Percentiles rank a stretch among this genome's conserved stretches.
These are phyloP conservation scores for Nomada fucata DNA, from an alignment of 2,888 invertebrate species.

Conservation along the genomic window DNA sequence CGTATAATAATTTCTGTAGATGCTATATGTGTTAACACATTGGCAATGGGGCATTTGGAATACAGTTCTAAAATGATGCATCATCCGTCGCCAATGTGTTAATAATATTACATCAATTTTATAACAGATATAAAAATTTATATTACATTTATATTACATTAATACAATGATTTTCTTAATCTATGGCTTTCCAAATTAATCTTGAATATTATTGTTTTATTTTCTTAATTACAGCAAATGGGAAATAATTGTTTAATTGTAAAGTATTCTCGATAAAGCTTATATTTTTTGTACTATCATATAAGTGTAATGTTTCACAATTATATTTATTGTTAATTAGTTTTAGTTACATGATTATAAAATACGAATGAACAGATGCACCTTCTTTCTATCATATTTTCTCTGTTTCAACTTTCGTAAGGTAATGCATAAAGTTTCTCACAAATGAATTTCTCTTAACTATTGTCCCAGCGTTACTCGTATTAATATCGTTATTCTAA, in stretches of 20 bases:
- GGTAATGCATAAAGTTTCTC: not conserved
- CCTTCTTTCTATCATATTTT: slow-evolving; percentile 3
- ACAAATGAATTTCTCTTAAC: slow-evolving; percentile 2
- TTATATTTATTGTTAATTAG: slow-evolving; percentile 30
- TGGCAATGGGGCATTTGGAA: no score
- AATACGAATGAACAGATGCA: slow-evolving; percentile 11
- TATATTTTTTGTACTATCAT: not conserved
- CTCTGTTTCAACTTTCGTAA: not conserved
- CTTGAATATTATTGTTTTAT: not conserved
- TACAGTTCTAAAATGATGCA: no score
- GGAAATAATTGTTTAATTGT: not conserved
- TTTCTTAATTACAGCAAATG: not conserved
- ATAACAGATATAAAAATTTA: no score
- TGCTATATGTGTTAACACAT: no score
- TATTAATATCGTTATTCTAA: slow-evolving; percentile 23
- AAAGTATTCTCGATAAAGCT: not conserved
- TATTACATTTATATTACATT: no score
- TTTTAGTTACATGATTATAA: slow-evolving; percentile 27
- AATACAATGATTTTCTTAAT: no score
- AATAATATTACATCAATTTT: no score
- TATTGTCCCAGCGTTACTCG: not conserved
- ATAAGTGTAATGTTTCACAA: not conserved
- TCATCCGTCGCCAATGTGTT: no score
- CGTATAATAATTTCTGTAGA: no score
- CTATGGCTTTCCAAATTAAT: no score